Conservation (phyloP, 1,140 invertebrate species). For the Lucilia cuprina region DNA sequence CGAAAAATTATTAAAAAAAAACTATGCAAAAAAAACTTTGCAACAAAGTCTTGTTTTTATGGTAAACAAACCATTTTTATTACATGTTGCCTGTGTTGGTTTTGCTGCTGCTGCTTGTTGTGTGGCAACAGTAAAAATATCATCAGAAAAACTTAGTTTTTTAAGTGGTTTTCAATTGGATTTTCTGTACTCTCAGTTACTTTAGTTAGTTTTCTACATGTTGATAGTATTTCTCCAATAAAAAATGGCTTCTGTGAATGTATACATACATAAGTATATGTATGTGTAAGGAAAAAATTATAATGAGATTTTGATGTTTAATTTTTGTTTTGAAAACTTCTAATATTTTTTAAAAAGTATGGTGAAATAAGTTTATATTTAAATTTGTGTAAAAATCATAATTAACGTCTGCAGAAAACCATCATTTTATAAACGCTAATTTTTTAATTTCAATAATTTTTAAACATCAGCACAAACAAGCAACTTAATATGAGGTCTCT, state of each 20-base stretch:
- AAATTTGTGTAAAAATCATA: not conserved
- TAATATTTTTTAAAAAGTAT: too few relatives aligned
- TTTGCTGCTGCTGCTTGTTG: not conserved
- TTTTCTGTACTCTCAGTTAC: not conserved
- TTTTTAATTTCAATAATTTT: too few relatives aligned
- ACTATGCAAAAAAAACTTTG: not conserved
- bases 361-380: too few relatives aligned
- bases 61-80: not conserved
- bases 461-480: too few relatives aligned
- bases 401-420: too few relatives aligned
- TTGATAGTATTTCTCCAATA: too few relatives aligned
- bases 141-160: constrained; percentile 2
- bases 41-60: not conserved
- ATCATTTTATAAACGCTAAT: too few relatives aligned
- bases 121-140: not conserved
- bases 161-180: constrained; percentile 10
- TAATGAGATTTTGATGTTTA: constrained; percentile 4
- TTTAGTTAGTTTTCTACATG: not conserved
- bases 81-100: not conserved
- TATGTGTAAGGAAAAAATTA: not conserved
- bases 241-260: not conserved
- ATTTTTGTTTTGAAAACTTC: not conserved
- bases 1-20: not conserved
- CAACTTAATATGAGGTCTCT: too few relatives aligned
- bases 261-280: too few relatives aligned